Evolutionary conservation across 2,888 invertebrate species (phyloP), one percentile per base, ranked within the genome.

Genomic region (Ornithoptera priamus): DNA sequence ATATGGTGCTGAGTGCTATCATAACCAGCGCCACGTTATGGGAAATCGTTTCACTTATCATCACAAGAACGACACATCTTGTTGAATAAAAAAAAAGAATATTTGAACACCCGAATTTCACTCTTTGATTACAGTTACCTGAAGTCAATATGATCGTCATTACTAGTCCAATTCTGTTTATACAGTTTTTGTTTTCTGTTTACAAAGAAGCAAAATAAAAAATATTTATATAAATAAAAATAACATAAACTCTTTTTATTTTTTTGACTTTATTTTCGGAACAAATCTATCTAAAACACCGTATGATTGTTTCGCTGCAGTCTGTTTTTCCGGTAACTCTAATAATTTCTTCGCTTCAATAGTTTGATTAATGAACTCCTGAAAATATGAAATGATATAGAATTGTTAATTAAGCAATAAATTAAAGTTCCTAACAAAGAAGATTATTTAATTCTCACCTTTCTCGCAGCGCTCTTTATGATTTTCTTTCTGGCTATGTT

Each of bases 401-500:
- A 53, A 53, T n/a, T 53, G 15, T 53, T 18, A 18, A 53, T 53
- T 12, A 53, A n/a, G 53, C 4, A n/a, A 53, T 53, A 18, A 53
- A 53, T 17, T 15, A 50, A 17, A 3, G 2, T 8, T 18, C n/a
- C 18, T 6, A n/a, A 53, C 53, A 53, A 53, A 7, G 18, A n/a
- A 53, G 53, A n/a, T 53, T 53, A 18, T 39, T 10, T 46, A 20
- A 56, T 39, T 82, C 82, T 83, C 88, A 96, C 97, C 93, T 94
- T 94, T 85, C 94, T 94, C 22, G 93, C 93, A 71, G 94, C 91
- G 77, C 95, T 95, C 80, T 95, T 95, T 30, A 97, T 94, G 73
- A 97, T 96, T 82, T 96, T 96, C 86, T 96, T 97, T 75, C 96
- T 95, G 73, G 96, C 94, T 70, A 95, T 94, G 77, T 95, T 95